Conservation (phyloP, 2,888 invertebrate species). For the Calliphora vomitoria region DNA sequence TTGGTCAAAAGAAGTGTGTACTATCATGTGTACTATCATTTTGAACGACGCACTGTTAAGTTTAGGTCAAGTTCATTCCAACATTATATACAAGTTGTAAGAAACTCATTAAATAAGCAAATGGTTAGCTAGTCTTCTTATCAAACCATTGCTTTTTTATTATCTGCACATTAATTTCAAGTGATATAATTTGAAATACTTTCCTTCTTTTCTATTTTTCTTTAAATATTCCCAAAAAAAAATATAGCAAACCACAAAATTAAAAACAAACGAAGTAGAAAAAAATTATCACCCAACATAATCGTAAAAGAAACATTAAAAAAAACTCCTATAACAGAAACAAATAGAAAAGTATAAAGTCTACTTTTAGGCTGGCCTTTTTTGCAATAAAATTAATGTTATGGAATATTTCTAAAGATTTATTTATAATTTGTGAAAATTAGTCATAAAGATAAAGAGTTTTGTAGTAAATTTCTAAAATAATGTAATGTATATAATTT, state of each 20-base stretch:
- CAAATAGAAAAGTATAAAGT: not conserved
- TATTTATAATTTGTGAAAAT: not conserved
- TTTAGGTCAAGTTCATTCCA: no score
- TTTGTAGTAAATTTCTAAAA: not conserved
- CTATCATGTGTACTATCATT: no score
- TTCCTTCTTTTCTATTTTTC: no score
- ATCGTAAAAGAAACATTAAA: not conserved
- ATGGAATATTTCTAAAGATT: slow-evolving; percentile 8
- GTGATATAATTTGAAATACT: no score
- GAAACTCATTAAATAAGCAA: no score
- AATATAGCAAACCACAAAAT: not conserved
- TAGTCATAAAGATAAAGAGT: not conserved
- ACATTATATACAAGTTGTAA: no score
- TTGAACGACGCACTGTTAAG: no score
- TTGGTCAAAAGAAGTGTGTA: no score
- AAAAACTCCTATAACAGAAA: not conserved
- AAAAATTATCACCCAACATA: slow-evolving; percentile 5
- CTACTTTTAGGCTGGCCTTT: not conserved
- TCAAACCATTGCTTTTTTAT: no score
- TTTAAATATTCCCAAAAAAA: not conserved
- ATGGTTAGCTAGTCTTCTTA: no score
- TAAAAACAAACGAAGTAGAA: not conserved
- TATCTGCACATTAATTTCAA: no score
- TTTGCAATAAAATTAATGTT: slow-evolving; percentile 2
- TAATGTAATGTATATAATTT: no score